Conservation (phyloP, 2,888 invertebrate species). For the Anorthoa munda region DNA sequence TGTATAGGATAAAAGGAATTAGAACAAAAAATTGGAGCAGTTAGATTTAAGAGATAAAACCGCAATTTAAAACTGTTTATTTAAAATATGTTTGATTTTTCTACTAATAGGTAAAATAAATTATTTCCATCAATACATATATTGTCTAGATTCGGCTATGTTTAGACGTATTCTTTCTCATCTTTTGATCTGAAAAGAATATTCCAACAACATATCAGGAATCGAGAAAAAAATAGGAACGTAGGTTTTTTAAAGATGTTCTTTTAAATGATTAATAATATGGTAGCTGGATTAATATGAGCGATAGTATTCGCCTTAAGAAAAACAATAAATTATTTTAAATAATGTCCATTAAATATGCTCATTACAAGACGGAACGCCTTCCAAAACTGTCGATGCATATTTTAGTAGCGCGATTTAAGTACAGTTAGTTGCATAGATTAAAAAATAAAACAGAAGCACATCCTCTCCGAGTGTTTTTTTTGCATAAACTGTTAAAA, state of each 20-base stretch:
- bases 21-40: neutral
- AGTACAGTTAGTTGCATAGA: conserved; percentile 81
- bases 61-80: too few species aligned
- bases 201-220: neutral
- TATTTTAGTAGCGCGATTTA: conserved; percentile 83
- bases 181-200: neutral
- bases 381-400: conserved; percentile 85
- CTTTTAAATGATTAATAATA: conserved; percentile 15
- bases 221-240: neutral
- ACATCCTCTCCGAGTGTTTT: neutral
- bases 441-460: conserved; percentile 54
- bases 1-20: neutral
- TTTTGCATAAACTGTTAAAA: neutral
- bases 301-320: conserved; percentile 70
- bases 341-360: conserved; percentile 82
- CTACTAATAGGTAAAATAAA: too few species aligned
- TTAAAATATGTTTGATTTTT: too few species aligned
- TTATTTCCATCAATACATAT: too few species aligned
- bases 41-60: too few species aligned
- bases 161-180: neutral
- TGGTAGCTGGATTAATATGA: conserved; percentile 44
- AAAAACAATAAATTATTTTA: conserved; percentile 79
- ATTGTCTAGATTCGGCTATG: too few species aligned
- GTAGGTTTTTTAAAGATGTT: too few species aligned
- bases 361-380: conserved; percentile 85